Conservation (phyloP, 2,888 invertebrate genomes). For the Rhimphoctona megacephalus region DNA sequence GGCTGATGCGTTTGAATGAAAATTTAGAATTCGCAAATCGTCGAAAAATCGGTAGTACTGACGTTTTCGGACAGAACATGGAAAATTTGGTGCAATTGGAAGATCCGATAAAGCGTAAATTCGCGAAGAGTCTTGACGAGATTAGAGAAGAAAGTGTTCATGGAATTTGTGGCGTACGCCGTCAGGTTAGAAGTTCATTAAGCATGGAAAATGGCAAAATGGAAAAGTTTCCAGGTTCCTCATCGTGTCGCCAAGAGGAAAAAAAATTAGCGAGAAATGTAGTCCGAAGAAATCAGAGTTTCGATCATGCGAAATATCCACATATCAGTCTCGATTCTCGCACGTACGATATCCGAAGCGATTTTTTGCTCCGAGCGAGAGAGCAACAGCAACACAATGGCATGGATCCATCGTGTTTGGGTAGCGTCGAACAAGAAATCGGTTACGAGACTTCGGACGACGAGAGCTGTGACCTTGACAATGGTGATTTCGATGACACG, state of each 20-base stretch:
- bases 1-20: slow-evolving; percentile 77
- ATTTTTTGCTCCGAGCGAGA: slow-evolving; percentile 66
- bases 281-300: slow-evolving; percentile 81
- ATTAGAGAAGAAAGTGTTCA: slow-evolving; percentile 77
- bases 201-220: slow-evolving; percentile 71
- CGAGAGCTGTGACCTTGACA: slow-evolving; percentile 81
- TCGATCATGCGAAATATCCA: slow-evolving; percentile 77
- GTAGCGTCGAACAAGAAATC: slow-evolving; percentile 71
- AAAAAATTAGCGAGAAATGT: slow-evolving; percentile 68
- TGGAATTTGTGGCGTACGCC: slow-evolving; percentile 64
- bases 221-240: slow-evolving; percentile 56
- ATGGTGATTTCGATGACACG: slow-evolving; percentile 81
- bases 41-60: slow-evolving; percentile 81
- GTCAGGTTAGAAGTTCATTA: slow-evolving; percentile 76
- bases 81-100: slow-evolving; percentile 82
- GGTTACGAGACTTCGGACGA: slow-evolving; percentile 82
- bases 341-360: slow-evolving; percentile 80
- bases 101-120: slow-evolving; percentile 79
- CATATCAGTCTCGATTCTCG: slow-evolving; percentile 76
- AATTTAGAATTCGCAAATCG: slow-evolving; percentile 78
- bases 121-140: slow-evolving; percentile 80
- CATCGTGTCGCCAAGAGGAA: slow-evolving; percentile 61
- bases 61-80: slow-evolving; percentile 82
- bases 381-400: slow-evolving; percentile 68
- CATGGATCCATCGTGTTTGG: slow-evolving; percentile 65